Base-by-base conservation (phyloP, 2,797 vertebrate genomes). In the Chrysocyon brachyurus region DNA sequence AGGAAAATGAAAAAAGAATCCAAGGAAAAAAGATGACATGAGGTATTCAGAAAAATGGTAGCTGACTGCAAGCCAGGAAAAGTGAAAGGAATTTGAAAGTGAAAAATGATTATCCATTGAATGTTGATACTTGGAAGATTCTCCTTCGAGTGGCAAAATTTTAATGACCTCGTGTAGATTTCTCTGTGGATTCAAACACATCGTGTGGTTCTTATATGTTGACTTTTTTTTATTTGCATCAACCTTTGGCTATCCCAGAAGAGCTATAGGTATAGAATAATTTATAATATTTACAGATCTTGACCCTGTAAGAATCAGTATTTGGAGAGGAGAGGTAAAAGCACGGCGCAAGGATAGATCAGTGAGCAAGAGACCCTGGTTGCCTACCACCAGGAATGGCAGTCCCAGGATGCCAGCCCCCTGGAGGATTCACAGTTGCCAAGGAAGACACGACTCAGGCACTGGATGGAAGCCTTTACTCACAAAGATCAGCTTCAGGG, bases 141-240 rank as follows among this genome's bases (percentile, higher is more conserved):
- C 10, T 63, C 92, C 56, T 66, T 46, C 52, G 14, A 22, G 31
- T 22, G 72, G 14, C 57, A 36, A 1, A 72, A n/a, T 40, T 2
- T 52, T 31, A 64, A 28, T 17, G 19, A 6, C 21, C 2, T 26
- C 2, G 1, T 12, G 3, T 26, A 3, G 16, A 2, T 64, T 3
- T 26, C 40, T 63, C 28, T n/a, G 0, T 31, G 5, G 40, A 21
- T 61, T 70, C 21, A 84, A 4, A 33, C 5, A 40, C 15, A 40
- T 4, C 19, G 6, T 3, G 3, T 6, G 16, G 15, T 56, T 87
- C 86, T 61, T 52, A 21, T 21, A 22, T 15, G 22, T 46, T 75
- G 54, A 33, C 63, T 63, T 72, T 68, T 59, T 52, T 92, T 75
- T 54, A 63, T 28, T 82, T 94, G 33, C 19, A 56, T 33, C 28